These are phyloP conservation scores for Dasysyrphus albostriatus DNA, from an alignment of 2,888 invertebrate species.

Conservation along the genomic window DNA sequence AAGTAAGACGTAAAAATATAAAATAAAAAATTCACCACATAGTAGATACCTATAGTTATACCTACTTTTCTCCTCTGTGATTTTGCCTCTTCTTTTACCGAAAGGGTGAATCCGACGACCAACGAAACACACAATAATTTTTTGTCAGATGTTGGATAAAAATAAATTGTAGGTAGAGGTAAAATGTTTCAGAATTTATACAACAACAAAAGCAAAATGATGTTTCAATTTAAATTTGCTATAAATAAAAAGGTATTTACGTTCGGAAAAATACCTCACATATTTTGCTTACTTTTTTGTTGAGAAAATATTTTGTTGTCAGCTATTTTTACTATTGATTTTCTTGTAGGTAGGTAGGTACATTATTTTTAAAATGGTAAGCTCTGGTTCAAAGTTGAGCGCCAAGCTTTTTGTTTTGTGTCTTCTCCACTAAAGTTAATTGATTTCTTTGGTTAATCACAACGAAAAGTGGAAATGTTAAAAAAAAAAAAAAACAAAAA, in stretches of 20 bases:
- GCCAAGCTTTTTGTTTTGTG: not conserved
- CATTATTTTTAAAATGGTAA: not conserved
- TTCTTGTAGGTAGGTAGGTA: too few species aligned
- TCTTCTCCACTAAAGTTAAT: not conserved
- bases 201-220: conserved; percentile 10
- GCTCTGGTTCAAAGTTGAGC: conserved; percentile 33
- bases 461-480: not conserved
- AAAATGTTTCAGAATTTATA: conserved; percentile 26
- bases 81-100: not conserved
- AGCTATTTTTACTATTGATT: not conserved
- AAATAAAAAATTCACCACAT: not conserved
- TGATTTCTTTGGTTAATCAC: not conserved
- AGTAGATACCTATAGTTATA: not conserved
- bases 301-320: not conserved
- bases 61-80: not conserved
- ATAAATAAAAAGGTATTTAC: conserved; percentile 18
- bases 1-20: not conserved
- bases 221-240: conserved; percentile 15
- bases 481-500: not conserved
- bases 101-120: not conserved
- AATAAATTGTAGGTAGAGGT: conserved; percentile 10
- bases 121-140: not conserved
- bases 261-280: conserved; percentile 4
- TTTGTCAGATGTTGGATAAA: conserved; percentile 15
- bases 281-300: not conserved